A percentile compares a stretch with the other conserved stretches of the same genome.
These are phyloP conservation scores for Candidula unifasciata DNA, from an alignment of 2,888 invertebrate species.

Conservation along the genomic window DNA sequence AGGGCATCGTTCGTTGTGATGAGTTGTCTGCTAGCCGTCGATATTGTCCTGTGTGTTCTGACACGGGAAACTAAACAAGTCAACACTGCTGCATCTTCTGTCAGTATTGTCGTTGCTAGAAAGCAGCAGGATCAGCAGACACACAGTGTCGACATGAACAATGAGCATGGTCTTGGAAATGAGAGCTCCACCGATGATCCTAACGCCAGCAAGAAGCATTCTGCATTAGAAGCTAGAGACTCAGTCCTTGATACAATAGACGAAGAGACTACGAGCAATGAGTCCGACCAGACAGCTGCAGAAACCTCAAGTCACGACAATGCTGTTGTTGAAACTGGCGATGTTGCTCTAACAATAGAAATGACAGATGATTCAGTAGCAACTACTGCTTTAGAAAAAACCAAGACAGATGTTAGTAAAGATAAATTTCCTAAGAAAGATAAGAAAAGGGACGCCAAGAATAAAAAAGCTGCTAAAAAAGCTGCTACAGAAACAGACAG, in stretches of 20 bases:
- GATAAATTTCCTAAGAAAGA: not conserved
- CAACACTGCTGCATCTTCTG: not conserved
- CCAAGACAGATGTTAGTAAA: not conserved
- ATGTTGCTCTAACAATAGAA: not conserved
- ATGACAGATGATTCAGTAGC: not conserved
- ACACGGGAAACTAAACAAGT: not conserved
- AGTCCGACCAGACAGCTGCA: not conserved
- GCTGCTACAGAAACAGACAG: not conserved
- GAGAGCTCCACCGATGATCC: not conserved
- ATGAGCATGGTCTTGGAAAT: no score
- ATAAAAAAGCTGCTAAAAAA: not conserved
- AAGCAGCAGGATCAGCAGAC: not conserved
- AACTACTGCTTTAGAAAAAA: not conserved
- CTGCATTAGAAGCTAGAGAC: not conserved
- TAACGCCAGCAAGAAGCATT: not conserved
- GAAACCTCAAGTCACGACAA: not conserved
- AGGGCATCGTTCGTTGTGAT: not conserved
- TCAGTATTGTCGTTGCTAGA: no score
- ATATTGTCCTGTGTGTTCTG: not conserved
- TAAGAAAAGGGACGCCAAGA: not conserved
- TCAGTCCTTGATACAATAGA: not conserved
- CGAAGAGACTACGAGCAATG: not conserved
- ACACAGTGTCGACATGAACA: not conserved
- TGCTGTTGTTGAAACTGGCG: not conserved
- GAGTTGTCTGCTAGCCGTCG: not conserved